Evolutionary conservation across 2,888 invertebrate genomes (phyloP).

Genomic region (Lypha dubia): DNA sequence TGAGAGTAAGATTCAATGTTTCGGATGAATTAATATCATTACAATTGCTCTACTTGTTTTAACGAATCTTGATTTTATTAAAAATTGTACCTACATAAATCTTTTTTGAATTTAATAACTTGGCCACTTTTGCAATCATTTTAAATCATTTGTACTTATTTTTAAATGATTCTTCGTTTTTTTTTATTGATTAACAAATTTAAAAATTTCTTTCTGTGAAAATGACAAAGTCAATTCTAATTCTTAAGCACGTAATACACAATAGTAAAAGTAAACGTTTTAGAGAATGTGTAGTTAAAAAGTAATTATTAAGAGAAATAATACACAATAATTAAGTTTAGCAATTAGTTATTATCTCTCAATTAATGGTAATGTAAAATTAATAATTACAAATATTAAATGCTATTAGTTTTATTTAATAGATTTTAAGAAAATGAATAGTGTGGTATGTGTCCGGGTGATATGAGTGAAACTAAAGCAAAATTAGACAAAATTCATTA

Average conservation of each 20-base stretch:
- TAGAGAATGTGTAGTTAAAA: conserved; percentile 35
- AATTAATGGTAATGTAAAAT: conserved; percentile 1
- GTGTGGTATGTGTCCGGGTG: conserved; percentile 53
- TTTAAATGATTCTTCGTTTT: not conserved
- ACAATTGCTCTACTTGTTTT: too few relatives aligned
- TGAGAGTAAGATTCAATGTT: too few relatives aligned
- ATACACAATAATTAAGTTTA: conserved; percentile 48
- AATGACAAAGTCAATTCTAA: conserved; percentile 39
- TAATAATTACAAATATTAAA: conserved; percentile 30
- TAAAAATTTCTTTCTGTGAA: not conserved
- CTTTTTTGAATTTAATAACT: not conserved
- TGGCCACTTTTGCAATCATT: not conserved
- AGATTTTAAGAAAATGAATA: conserved; percentile 51
- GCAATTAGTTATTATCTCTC: conserved; percentile 21
- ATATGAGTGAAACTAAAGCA: conserved; percentile 66
- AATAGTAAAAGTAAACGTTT: conserved; percentile 9
- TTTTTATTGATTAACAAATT: conserved; percentile 30
- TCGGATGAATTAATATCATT: too few relatives aligned
- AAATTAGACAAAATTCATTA: conserved; percentile 49
- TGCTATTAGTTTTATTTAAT: conserved; percentile 39
- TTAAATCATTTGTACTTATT: conserved; percentile 44
- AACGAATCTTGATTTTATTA: too few relatives aligned
- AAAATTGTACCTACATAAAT: not conserved
- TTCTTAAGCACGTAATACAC: not conserved
- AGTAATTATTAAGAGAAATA: conserved; percentile 36